Conservation (phyloP, 2,888 invertebrate genomes). For the Oegoconia quadripuncta region DNA sequence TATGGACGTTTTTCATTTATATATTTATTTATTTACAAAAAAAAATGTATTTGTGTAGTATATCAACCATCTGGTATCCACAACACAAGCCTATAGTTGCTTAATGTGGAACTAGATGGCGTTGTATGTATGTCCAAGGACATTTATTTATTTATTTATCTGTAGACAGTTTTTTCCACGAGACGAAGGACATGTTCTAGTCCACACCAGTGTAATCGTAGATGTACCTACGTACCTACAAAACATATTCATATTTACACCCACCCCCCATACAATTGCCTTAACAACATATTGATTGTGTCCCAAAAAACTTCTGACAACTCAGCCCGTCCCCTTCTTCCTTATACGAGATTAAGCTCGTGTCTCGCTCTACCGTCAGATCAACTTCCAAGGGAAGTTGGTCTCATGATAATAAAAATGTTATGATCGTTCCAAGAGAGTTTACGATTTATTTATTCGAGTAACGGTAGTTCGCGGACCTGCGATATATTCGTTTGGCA, state of each 20-base stretch:
- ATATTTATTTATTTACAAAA: too few species aligned
- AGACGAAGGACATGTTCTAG: too few species aligned
- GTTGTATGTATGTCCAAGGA: too few species aligned
- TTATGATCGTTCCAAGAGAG: conserved; percentile 55
- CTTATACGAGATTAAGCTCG: neutral
- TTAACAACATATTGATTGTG: conserved; percentile 33
- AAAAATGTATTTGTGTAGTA: too few species aligned
- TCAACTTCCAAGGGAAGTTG: conserved; percentile 42
- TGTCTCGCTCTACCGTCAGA: conserved; percentile 23
- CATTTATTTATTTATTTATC: too few species aligned
- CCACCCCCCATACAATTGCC: conserved; percentile 6
- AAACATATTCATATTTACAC: conserved; percentile 1
- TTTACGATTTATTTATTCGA: conserved; percentile 68
- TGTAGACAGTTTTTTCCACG: too few species aligned
- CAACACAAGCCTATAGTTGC: too few species aligned
- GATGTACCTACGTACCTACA: too few species aligned
- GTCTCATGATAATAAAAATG: conserved; percentile 59
- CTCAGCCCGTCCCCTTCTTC: conserved; percentile 10
- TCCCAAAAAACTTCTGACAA: conserved; percentile 15
- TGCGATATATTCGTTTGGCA: conserved; percentile 23
- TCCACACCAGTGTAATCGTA: too few species aligned
- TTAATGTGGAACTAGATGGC: too few species aligned
- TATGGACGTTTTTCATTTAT: too few species aligned
- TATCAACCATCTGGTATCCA: too few species aligned
- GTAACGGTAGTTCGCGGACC: conserved; percentile 42